phyloP scores from a whole-genome alignment of 2,113 vertebrate species.

The Nothobranchius kuhntae region DNA sequence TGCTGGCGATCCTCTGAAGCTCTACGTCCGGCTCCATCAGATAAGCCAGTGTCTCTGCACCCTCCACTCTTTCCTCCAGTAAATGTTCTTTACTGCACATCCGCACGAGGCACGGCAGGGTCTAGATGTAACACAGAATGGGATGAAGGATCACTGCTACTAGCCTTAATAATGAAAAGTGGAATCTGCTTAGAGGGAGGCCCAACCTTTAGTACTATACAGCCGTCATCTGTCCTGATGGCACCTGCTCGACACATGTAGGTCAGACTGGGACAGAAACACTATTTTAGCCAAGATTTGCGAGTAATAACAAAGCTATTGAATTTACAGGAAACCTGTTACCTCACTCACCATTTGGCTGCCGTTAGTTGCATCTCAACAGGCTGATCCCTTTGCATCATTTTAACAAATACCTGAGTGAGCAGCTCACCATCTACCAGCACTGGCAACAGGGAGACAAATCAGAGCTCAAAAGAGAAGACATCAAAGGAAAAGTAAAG shows the following conservation, averaged over 20 bases:
- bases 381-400: conserved; percentile 98
- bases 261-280: conserved; percentile 85
- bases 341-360: conserved; percentile 92
- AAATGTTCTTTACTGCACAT: conserved; percentile 98
- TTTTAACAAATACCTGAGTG: conserved; percentile 96
- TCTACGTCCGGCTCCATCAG: conserved; percentile 97
- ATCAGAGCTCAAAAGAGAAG: background rate
- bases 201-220: conserved; percentile 92
- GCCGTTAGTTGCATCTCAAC: conserved; percentile 99
- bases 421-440: conserved; percentile 93
- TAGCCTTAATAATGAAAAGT: background rate
- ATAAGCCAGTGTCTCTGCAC: conserved; percentile 95
- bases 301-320: background rate
- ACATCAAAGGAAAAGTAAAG: background rate
- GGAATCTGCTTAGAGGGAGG: background rate
- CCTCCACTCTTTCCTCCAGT: conserved; percentile 95
- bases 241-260: conserved; percentile 99
- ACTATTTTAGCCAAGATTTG: background rate
- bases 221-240: conserved; percentile 91
- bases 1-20: conserved; percentile 95
- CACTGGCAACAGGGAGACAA: conserved; percentile 78
- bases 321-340: background rate
- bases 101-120: conserved; percentile 94
- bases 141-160: background rate
- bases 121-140: conserved; percentile 70